Evolutionary conservation across 2,888 invertebrate genomes (phyloP).

Genomic region (Strigamia maritima): DNA sequence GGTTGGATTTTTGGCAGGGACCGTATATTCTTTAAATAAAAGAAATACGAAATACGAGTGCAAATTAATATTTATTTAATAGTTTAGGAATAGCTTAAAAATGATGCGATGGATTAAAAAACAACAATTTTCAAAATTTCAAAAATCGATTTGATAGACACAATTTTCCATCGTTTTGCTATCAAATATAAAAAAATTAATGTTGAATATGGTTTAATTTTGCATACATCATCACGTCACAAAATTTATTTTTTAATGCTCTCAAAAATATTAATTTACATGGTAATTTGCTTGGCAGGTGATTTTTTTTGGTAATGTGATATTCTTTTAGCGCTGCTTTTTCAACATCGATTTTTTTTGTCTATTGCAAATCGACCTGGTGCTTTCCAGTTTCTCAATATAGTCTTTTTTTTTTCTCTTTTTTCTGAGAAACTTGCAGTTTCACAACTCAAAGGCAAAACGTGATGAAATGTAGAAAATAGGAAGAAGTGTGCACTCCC

Average conservation of each 20-base stretch:
- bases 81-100: too few species aligned
- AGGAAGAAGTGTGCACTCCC: not conserved
- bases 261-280: not conserved
- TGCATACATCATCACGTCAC: too few species aligned
- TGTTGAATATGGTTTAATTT: too few species aligned
- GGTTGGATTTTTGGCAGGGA: too few species aligned
- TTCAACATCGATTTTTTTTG: not conserved
- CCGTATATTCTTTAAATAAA: too few species aligned
- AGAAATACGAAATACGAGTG: too few species aligned
- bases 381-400: not conserved
- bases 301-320: not conserved
- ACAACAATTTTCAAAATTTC: too few species aligned
- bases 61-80: too few species aligned
- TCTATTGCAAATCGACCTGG: conserved; percentile 3
- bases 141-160: too few species aligned
- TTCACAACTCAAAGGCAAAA: conserved; percentile 28
- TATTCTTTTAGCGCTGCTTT: not conserved
- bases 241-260: not conserved
- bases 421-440: not conserved
- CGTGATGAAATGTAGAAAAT: not conserved
- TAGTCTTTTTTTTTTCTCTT: not conserved
- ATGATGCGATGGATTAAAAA: too few species aligned
- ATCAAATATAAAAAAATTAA: too few species aligned
- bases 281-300: not conserved
- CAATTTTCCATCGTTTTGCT: too few species aligned